Base-by-base conservation (phyloP, 1,140 invertebrate species). In the Oreohelix idahoensis region DNA sequence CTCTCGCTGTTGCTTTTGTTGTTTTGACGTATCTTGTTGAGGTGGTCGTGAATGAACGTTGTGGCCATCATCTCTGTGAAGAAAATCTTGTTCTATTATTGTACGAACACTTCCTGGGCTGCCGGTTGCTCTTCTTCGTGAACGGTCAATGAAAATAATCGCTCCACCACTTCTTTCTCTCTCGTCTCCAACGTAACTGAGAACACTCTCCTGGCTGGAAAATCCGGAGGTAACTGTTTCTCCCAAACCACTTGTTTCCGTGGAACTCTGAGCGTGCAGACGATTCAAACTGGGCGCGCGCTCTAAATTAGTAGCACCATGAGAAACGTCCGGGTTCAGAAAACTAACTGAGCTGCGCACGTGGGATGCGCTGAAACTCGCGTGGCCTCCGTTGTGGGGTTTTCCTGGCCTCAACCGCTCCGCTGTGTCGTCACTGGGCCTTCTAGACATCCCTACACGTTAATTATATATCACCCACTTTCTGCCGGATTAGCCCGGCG, bases 171-270 rank as follows among this genome's bases (percentile, higher is more conserved):
- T 26, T 10, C 75, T 51, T 10, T 51, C 49, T n/a, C n/a, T 53
- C 4, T 77, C 75, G 11, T 49, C 75, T 2, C 75, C 75, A 23
- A 71, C 49, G 66, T 80, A 84, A 82, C 88, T 91, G 45, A 81
- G 77, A 23, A 90, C 86, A 83, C 90, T 91, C 78, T 91, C 90
- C 81, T 90, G 87, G 29, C 89, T 90, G 32, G 89, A 90, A 71
- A 91, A 89, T n/a, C 88, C 88, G 0, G 90, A 91, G 35, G 90
- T 89, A 29, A 90, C 71, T 0, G 89, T 90, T 74, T 90, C 89
- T 35, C 90, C 90, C 66, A 91, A 83, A 13, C 90, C 90, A 83
- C 90, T 91, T 38, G 90, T 91, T 83, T 91, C 90, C 17, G 90
- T 91, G 23, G 90, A 91, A 77, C 90, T 91, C 84, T 91, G 90